phyloP scores from a whole-genome alignment of 2,797 vertebrate species.

The Heterohyrax brucei region DNA sequence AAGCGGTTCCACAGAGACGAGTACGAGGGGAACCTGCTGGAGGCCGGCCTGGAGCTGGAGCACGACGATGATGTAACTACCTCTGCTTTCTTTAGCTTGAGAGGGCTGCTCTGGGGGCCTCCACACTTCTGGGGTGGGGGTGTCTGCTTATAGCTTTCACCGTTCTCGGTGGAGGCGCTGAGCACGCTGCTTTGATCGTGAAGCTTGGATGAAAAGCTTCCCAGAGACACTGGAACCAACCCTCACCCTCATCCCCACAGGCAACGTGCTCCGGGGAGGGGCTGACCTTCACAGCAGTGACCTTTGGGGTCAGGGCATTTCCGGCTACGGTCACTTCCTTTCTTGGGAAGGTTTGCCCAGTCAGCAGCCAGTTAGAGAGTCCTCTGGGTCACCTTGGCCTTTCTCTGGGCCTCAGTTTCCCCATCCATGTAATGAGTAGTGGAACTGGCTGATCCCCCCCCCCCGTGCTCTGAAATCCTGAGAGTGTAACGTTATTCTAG shows the following conservation, averaged over 20 bases:
- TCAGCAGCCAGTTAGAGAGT: not conserved
- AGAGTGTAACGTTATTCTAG: accelerated
- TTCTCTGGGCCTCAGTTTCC: slow-evolving; percentile 36
- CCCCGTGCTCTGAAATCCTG: not conserved
- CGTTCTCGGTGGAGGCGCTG: not conserved
- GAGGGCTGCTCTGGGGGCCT: not conserved
- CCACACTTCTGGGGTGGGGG: accelerated
- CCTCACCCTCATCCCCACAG: not conserved
- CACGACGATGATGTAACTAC: slow-evolving; percentile 94
- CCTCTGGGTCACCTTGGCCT: not conserved
- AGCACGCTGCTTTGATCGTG: accelerated
- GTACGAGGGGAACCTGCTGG: slow-evolving; percentile 96
- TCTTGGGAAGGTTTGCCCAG: not conserved
- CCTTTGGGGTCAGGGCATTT: not conserved
- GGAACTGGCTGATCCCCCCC: not conserved
- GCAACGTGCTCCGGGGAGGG: not conserved
- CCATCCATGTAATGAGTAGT: not conserved
- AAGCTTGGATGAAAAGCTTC: not conserved
- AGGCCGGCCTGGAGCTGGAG: slow-evolving; percentile 97
- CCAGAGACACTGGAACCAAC: not conserved
- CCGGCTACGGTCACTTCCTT: slow-evolving; percentile 32
- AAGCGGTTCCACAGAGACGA: slow-evolving; percentile 94
- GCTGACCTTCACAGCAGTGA: not conserved
- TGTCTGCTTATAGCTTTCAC: not conserved
- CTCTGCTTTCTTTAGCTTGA: accelerated